Evolutionary conservation across 2,113 vertebrate genomes (phyloP).

Genomic region (Psilopsiagon aymara): DNA sequence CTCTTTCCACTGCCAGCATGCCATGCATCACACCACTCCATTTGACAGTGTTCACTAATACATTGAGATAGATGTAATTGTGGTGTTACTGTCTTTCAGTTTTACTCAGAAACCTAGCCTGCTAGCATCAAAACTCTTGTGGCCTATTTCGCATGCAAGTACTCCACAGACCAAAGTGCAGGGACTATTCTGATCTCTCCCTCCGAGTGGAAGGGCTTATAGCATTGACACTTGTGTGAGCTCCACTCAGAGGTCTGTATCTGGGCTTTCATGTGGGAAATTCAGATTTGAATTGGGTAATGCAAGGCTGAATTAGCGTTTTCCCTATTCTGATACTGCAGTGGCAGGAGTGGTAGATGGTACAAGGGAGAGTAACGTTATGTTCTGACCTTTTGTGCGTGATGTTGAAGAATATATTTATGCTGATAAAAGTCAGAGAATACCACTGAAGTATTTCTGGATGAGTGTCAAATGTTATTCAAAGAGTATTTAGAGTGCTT

Average conservation of each 20-base stretch:
- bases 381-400: not conserved
- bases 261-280: not conserved
- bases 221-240: not conserved
- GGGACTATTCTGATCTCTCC: not conserved
- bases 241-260: not conserved
- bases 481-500: not conserved
- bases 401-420: not conserved
- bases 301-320: not conserved
- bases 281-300: not conserved
- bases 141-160: rapidly evolving
- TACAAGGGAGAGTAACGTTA: not conserved
- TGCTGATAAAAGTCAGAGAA: not conserved
- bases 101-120: not conserved
- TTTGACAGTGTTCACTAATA: not conserved
- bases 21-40: not conserved
- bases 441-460: not conserved
- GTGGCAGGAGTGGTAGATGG: not conserved
- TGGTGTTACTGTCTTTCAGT: not conserved
- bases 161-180: rapidly evolving
- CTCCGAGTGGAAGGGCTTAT: not conserved
- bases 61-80: rapidly evolving
- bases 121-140: not conserved
- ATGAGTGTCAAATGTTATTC: not conserved
- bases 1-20: not conserved
- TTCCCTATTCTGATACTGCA: not conserved